Base-by-base conservation (phyloP, 2,888 invertebrate species). In the Sicus ferrugineus region DNA sequence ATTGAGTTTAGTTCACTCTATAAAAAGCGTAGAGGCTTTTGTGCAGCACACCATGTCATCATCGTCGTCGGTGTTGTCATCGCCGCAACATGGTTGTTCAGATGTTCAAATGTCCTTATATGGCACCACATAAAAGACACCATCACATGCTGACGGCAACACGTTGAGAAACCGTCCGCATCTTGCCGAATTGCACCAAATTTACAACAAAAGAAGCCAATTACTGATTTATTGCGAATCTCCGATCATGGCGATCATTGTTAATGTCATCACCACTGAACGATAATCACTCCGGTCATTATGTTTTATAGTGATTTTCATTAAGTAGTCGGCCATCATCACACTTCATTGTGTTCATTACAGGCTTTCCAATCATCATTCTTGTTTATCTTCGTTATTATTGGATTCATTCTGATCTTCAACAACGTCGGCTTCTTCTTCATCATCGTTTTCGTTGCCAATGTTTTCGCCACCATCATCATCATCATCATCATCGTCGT, bases 161-260 rank as follows among this genome's bases (percentile, higher is more conserved):
- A 38, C 11, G 38, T 38, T 9, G 6, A 38, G 4, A n/a, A 7
- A 48, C 14, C 19, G 56, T 56, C 11, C 26, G 5, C 30, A 23
- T 19, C 48, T 46, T 3, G 9, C 48, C 46, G 30, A 46, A 46
- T 48, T 65, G 52, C 65, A 54, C 65, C 65, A 38, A 54, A 50
- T 64, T 21, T 21, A 34, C 42, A 26, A n/a, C 19, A 42, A 42
- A 62, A 42, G 16, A 62, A 62, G n/a, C 50, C 50, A 64, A 52
- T 50, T 38, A 65, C 65, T 38, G 64, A 65, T 52, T 65, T 65
- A 52, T 65, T 34, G 65, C 52, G 34, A 65, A 50, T 31, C 50
- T 28, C 31, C 50, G 48, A 21, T 50, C 50, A 50, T 48, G 16
- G 50, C 52, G 19, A n/a, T 11, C 31, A 38, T 52, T 30, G 30